A percentile compares a stretch with the other conserved stretches of the same genome.
These are phyloP conservation scores for Chaenodraco wilsoni DNA, from an alignment of 2,797 vertebrate species.

Conservation along the genomic window DNA sequence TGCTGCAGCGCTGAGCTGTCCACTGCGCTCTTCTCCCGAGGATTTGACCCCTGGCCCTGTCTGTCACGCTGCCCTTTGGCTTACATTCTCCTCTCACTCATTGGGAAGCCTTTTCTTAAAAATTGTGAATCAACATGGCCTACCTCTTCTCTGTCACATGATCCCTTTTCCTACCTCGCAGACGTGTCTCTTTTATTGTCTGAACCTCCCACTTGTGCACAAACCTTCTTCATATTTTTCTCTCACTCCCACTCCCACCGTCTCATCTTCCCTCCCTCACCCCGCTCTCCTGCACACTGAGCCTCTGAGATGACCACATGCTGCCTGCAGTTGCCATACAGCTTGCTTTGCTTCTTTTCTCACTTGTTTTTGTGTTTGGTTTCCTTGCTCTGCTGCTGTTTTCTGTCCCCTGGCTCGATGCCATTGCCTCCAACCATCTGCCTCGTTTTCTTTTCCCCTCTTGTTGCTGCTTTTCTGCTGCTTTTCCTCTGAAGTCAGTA, in stretches of 20 bases:
- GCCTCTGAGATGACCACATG: slow-evolving; percentile 49
- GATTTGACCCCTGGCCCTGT: slow-evolving; percentile 55
- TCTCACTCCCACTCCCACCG: slow-evolving; percentile 20
- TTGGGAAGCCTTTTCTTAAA: slow-evolving; percentile 14
- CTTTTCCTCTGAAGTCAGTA: slow-evolving; percentile 37
- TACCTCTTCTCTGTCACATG: slow-evolving; percentile 22
- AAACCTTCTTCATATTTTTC: slow-evolving; percentile 30
- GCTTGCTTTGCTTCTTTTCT: slow-evolving; percentile 21
- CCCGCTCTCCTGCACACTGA: slow-evolving; percentile 22
- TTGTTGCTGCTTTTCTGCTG: background rate
- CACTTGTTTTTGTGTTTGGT: slow-evolving; percentile 42
- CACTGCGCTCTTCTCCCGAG: slow-evolving; percentile 55
- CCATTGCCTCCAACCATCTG: slow-evolving; percentile 73
- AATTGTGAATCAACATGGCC: slow-evolving; percentile 18
- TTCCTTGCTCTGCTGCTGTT: slow-evolving; percentile 55
- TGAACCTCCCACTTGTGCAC: slow-evolving; percentile 27
- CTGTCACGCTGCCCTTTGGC: slow-evolving; percentile 26
- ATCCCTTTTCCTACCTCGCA: slow-evolving; percentile 15
- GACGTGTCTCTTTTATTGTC: slow-evolving; percentile 13
- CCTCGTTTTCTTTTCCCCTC: slow-evolving; percentile 43
- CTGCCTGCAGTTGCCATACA: slow-evolving; percentile 35
- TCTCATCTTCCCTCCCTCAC: slow-evolving; percentile 12
- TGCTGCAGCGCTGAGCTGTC: slow-evolving; percentile 57
- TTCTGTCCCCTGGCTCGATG: slow-evolving; percentile 60
- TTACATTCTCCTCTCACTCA: slow-evolving; percentile 11